A percentile compares a stretch with the other conserved stretches of the same genome.
These are phyloP conservation scores for Bos taurus DNA, from an alignment of 2,113 vertebrate species.

Conservation along the genomic window ARS-UCD2.0 NC_037348.1:59067501-59068000, in stretches of 20 bases:
- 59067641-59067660: fast-evolving
- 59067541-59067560: too few relatives aligned
- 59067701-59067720: too few relatives aligned
- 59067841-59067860: too few relatives aligned
- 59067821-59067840: background rate
- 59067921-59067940: background rate
- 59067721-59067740: fast-evolving
- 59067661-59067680: background rate
- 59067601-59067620: background rate
- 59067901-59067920: background rate
- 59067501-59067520: fast-evolving
- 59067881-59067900: background rate
- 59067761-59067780: too few relatives aligned
- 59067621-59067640: background rate
- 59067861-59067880: background rate
- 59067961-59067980: background rate
- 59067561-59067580: background rate
- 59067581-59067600: background rate
- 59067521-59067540: fast-evolving
- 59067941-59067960: background rate
- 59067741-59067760: background rate
- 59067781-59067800: background rate
- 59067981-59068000: background rate
- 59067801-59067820: background rate
- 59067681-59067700: background rate